Conservation (phyloP, 2,888 invertebrate genomes). For the Theodoxus fluviatilis region DNA sequence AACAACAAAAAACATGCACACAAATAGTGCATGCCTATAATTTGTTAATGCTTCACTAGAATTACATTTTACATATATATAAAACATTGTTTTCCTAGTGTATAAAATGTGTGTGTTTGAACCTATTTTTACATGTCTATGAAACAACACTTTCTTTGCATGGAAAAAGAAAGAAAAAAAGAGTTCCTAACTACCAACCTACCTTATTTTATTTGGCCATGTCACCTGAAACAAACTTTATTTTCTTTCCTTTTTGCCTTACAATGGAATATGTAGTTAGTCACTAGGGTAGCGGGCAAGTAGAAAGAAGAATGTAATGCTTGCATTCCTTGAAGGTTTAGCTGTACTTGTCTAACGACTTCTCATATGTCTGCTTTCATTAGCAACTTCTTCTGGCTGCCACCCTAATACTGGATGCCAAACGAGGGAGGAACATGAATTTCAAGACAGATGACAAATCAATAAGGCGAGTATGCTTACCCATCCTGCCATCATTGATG, state of each 20-base stretch:
- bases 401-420: conserved; percentile 57
- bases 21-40: too few species aligned
- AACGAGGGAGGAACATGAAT: conserved; percentile 49
- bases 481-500: too few species aligned
- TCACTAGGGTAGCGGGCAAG: not conserved
- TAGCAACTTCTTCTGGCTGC: conserved; percentile 55
- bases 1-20: too few species aligned
- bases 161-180: too few species aligned
- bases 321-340: not conserved
- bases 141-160: too few species aligned
- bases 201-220: not conserved
- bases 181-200: too few species aligned
- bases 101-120: too few species aligned
- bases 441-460: conserved; percentile 54
- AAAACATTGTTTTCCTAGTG: too few species aligned
- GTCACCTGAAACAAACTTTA: not conserved
- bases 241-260: not conserved
- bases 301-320: not conserved
- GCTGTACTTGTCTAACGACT: not conserved
- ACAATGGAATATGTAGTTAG: too few species aligned
- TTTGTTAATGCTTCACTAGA: too few species aligned
- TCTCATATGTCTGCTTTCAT: conserved; percentile 33
- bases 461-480: conserved; percentile 45
- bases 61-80: too few species aligned
- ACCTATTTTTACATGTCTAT: too few species aligned